Percentiles rank a stretch among this genome's conserved stretches.
Conservation (phyloP, 1,140 invertebrate species). For the Drosophila persimilis region DNA sequence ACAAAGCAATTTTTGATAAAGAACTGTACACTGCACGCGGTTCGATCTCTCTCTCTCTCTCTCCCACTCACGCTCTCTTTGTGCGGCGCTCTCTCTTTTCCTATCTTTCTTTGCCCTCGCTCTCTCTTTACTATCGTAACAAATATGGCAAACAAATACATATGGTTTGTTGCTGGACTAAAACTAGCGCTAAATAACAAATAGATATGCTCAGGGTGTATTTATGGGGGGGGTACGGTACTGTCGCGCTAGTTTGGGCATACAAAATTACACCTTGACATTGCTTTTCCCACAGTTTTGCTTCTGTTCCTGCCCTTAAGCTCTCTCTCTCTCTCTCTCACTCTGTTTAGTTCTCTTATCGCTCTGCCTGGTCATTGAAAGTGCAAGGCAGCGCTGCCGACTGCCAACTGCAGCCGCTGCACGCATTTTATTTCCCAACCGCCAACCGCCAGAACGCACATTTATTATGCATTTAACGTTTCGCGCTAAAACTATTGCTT, state of each 20-base stretch:
- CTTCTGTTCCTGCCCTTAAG: no score
- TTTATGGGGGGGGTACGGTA: no score
- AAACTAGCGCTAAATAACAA: conserved; percentile 6
- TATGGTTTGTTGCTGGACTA: conserved; percentile 34
- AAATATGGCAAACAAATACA: conserved; percentile 54
- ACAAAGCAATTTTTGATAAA: conserved; percentile 65
- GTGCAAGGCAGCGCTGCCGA: conserved; percentile 61
- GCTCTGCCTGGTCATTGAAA: conserved; percentile 72
- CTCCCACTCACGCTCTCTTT: background rate
- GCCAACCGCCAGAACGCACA: conserved; percentile 60
- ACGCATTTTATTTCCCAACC: conserved; percentile 66
- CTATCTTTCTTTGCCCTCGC: background rate
- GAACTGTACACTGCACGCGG: conserved; percentile 23
- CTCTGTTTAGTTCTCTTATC: conserved; percentile 43
- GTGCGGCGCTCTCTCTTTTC: conserved; percentile 5
- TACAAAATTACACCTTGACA: no score
- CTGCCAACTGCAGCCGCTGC: conserved; percentile 20
- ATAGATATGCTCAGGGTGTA: no score
- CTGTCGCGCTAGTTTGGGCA: no score
- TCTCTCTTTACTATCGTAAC: background rate
- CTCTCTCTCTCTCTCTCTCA: background rate
- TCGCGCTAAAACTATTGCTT: conserved; percentile 39
- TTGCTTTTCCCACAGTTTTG: conserved; percentile 16
- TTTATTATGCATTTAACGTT: conserved; percentile 81
- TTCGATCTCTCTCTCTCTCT: conserved; percentile 8